phyloP scores from a whole-genome alignment of 2,113 vertebrate species.

The Phodopus roborovskii region DNA sequence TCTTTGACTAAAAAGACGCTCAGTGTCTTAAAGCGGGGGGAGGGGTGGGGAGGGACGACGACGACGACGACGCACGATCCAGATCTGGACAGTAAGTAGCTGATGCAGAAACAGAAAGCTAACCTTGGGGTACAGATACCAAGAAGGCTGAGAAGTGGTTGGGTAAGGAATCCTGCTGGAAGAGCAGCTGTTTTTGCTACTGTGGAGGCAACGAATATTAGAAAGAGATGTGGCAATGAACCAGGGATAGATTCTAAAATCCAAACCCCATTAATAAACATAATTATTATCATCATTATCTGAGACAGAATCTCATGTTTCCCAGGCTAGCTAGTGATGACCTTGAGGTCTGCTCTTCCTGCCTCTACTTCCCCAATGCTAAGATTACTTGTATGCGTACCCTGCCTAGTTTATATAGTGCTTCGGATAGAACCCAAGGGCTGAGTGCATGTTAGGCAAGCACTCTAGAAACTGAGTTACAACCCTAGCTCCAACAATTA shows the following conservation, averaged over 20 bases:
- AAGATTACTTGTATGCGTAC: background rate
- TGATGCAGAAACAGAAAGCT: slow-evolving; percentile 25
- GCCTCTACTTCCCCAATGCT: background rate
- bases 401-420: background rate
- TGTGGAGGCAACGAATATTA: background rate
- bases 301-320: background rate
- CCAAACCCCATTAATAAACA: background rate
- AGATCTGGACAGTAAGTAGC: background rate
- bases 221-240: background rate
- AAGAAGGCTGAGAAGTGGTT: background rate
- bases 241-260: background rate
- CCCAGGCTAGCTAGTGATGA: background rate
- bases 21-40: background rate
- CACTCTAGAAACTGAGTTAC: background rate
- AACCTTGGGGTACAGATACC: background rate
- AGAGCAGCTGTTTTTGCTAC: background rate
- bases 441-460: background rate
- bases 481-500: background rate
- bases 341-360: background rate
- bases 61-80: too few relatives aligned
- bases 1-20: background rate
- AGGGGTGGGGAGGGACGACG: too few relatives aligned
- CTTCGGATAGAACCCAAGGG: background rate
- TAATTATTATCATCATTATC: background rate
- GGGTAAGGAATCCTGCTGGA: background rate